Conservation (phyloP, 2,888 invertebrate species). For the Pilophorus perplexus region DNA sequence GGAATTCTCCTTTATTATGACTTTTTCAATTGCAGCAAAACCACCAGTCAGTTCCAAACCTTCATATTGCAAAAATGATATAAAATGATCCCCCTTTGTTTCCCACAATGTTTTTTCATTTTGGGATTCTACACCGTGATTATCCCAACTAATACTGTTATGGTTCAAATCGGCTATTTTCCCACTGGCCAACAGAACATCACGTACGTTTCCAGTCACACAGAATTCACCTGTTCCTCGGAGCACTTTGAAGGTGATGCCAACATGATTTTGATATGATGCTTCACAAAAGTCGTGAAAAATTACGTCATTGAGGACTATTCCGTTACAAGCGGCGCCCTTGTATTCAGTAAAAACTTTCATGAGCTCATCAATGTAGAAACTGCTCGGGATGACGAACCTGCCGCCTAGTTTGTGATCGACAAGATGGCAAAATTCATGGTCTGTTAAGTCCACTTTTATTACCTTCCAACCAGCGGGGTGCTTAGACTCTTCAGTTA, state of each 20-base stretch:
- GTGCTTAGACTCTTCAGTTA: slow-evolving; percentile 2
- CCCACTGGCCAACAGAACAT: no score
- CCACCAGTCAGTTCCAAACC: slow-evolving; percentile 8
- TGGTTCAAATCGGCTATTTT: no score
- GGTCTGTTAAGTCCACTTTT: not conserved
- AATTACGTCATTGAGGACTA: slow-evolving; percentile 8
- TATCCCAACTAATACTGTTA: no score
- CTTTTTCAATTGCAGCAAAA: slow-evolving; percentile 1
- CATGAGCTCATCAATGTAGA: slow-evolving; percentile 14
- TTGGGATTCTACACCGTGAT: no score
- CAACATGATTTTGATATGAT: not conserved
- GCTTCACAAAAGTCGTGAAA: slow-evolving; percentile 1
- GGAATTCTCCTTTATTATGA: not conserved
- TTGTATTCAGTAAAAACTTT: slow-evolving; percentile 6
- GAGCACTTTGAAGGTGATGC: not conserved
- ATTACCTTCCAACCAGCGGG: slow-evolving; percentile 14
- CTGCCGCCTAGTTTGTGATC: slow-evolving; percentile 13
- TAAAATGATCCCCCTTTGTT: not conserved
- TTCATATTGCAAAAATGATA: slow-evolving; percentile 2
- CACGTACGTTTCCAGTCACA: no score
- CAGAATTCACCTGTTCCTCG: not conserved
- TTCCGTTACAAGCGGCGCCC: not conserved
- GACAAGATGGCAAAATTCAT: not conserved
- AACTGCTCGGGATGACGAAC: slow-evolving; percentile 5
- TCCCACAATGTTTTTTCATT: no score